Conservation (phyloP, 1,140 invertebrate genomes). For the Lordiphosa mommai region DNA sequence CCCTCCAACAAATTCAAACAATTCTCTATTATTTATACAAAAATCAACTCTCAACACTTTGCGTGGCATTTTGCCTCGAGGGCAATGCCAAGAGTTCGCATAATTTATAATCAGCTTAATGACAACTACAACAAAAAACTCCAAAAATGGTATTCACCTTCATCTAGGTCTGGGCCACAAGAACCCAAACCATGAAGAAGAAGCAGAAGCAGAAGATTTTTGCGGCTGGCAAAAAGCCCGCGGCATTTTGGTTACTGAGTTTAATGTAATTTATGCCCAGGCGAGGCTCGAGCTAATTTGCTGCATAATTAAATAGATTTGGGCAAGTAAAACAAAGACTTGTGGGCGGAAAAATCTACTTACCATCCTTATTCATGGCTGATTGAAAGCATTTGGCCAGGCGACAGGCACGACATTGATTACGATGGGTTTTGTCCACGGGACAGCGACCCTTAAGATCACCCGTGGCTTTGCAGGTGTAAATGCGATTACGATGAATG, state of each 20-base stretch:
- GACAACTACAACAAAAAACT: constrained; percentile 59
- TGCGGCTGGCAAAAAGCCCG: constrained; percentile 41
- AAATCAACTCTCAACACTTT: constrained; percentile 22
- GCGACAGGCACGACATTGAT: constrained; percentile 97
- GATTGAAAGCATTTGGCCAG: constrained; percentile 98
- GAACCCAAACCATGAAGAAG: background rate
- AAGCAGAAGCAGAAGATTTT: constrained; percentile 9
- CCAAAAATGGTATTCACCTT: constrained; percentile 27
- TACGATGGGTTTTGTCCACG: constrained; percentile 97
- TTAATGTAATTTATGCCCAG: constrained; percentile 68
- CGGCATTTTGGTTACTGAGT: constrained; percentile 63
- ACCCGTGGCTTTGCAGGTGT: constrained; percentile 97
- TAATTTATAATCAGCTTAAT: constrained; percentile 78
- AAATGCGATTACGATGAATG: constrained; percentile 96
- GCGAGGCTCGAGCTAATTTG: constrained; percentile 53
- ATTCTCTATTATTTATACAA: constrained; percentile 1
- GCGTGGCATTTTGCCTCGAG: constrained; percentile 7
- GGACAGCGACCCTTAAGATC: constrained; percentile 95
- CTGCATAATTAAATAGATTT: constrained; percentile 73
- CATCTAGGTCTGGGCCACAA: constrained; percentile 8
- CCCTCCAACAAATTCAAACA: background rate
- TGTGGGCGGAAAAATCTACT: constrained; percentile 80
- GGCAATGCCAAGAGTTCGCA: constrained; percentile 20
- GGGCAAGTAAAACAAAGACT: constrained; percentile 61
- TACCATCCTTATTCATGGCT: constrained; percentile 99